A percentile compares a stretch with the other conserved stretches of the same genome.
Evolutionary conservation across 2,797 vertebrate genomes (phyloP).

Genomic region (Buphagus erythrorhynchus): DNA sequence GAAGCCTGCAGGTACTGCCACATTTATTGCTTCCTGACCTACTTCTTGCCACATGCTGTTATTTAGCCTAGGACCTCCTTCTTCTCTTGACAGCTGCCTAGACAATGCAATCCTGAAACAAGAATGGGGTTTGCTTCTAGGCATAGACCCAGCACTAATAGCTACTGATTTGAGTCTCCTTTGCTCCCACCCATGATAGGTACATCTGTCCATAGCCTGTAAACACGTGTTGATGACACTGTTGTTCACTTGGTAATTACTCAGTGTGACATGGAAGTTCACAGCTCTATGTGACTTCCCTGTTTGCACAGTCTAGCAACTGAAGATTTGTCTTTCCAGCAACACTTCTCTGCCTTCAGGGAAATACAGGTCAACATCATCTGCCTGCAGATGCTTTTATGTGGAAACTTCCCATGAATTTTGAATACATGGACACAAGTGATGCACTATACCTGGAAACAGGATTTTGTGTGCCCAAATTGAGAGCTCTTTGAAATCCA

Average conservation of each 20-base stretch:
- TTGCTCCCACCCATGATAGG: neutral
- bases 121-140: neutral
- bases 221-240: neutral
- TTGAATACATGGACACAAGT: neutral
- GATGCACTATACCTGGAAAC: neutral
- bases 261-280: neutral
- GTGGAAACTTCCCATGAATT: neutral
- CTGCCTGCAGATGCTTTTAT: neutral
- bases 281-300: neutral
- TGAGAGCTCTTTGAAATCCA: neutral
- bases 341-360: neutral
- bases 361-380: neutral
- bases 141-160: neutral
- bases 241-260: neutral
- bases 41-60: neutral
- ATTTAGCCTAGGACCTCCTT: neutral
- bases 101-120: neutral
- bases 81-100: neutral
- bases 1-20: neutral
- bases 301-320: neutral
- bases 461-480: neutral
- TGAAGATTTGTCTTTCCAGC: neutral
- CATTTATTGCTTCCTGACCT: neutral
- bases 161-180: neutral
- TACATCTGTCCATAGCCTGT: neutral